phyloP scores from a whole-genome alignment of 2,888 invertebrate species.

The Gnatocerus cornutus region DNA sequence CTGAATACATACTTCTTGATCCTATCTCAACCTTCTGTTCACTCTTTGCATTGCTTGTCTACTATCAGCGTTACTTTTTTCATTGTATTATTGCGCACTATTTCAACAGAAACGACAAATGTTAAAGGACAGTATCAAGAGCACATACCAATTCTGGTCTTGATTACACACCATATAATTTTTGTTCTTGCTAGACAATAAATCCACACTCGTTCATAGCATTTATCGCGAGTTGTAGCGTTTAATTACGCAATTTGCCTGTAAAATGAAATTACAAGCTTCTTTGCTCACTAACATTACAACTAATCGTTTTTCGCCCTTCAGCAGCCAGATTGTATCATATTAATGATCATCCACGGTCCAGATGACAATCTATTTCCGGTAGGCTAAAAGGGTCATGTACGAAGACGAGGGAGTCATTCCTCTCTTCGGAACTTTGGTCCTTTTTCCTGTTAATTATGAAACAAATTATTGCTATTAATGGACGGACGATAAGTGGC shows the following conservation, averaged over 20 bases:
- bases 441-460: conserved; percentile 16
- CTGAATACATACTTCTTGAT: no score
- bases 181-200: conserved; percentile 25
- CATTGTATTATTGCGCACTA: neutral
- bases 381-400: conserved; percentile 35
- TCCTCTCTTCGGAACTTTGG: conserved; percentile 5
- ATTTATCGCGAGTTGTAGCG: conserved; percentile 32
- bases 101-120: conserved; percentile 3
- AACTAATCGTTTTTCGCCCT: conserved; percentile 46
- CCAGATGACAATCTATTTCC: conserved; percentile 55
- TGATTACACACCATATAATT: conserved; percentile 27
- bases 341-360: conserved; percentile 54
- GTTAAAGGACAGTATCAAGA: conserved; percentile 5
- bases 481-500: conserved; percentile 10
- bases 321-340: conserved; percentile 51
- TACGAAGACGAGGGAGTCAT: conserved; percentile 12
- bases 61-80: no score
- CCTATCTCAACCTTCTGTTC: no score
- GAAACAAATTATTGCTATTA: conserved; percentile 8
- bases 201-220: conserved; percentile 21
- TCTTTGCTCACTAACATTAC: conserved; percentile 43
- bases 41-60: no score
- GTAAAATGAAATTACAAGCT: conserved; percentile 50
- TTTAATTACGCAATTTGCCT: conserved; percentile 49
- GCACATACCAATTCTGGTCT: conserved; percentile 5